Evolutionary conservation across 1,140 invertebrate species (phyloP), one percentile per base, ranked within the genome.

Genomic region (Littorina saxatilis): DNA sequence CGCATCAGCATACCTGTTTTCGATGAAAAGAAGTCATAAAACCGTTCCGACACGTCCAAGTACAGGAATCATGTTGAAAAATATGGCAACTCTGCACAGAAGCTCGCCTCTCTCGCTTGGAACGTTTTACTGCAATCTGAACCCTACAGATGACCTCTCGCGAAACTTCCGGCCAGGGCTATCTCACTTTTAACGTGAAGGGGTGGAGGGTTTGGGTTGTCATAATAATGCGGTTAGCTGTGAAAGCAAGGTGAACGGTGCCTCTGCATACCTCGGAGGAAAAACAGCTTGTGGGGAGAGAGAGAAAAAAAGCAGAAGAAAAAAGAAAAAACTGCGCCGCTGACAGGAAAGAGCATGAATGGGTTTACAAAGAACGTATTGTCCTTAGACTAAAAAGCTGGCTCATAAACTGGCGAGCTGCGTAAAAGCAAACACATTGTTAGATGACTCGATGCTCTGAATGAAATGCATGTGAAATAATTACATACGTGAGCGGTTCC

Each of bases 121-220:
- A 68, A 35, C 66, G 13, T 40, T 72, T 80, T 80, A 39, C 37
- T 80, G 43, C 47, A 35, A 50, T 66, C 52, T 39, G 70, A 82
- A 66, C 63, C 81, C 47, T 74, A 61, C 80, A 35, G 61, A 79
- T 83, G 82, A 83, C 82, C 82, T 82, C 81, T 78, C 77, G 63
- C 75, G 68, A 79, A 63, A 83, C 82, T 83, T 83, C 82, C 82
- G 82, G 82, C 77, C 77, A 73, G 81, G 76, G n/a, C 29, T 35
- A 29, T 52, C 77, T 66, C 78, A 74, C 78, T 75, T 79, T 35
- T 63, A 50, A 29, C 76, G 52, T 58, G 70, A 77, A 66, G 77
- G 66, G 66, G 66, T 40, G 66, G 23, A 68, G 23, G 66, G 35
- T 63, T 63, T 15, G 11, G 27, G 7, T 5, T 9, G 7, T 5